Percentiles rank a stretch among this genome's conserved stretches.
Conservation (phyloP, 2,888 invertebrate species). For the Leistus spinibarbis region DNA sequence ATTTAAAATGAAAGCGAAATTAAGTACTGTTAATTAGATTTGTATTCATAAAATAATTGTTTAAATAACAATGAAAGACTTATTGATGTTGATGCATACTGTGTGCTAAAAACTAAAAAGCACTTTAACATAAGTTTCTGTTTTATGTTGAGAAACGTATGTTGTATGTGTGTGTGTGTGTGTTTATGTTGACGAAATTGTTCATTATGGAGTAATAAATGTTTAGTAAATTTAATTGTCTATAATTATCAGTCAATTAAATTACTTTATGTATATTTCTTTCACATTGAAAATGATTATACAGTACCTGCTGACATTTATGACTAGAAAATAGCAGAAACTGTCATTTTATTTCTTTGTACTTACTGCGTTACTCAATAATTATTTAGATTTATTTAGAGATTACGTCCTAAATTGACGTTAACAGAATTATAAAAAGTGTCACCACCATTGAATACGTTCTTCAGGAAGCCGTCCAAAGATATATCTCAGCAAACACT, state of each 20-base stretch:
- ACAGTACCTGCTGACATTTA: constrained; percentile 1
- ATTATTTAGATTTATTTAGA: neutral
- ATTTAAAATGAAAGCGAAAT: too few relatives aligned
- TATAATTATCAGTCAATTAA: constrained; percentile 6
- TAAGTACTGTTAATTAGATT: too few relatives aligned
- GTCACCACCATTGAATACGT: neutral
- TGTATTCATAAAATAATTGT: too few relatives aligned
- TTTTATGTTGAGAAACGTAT: neutral
- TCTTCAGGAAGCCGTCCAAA: too few relatives aligned
- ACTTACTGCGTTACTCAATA: neutral
- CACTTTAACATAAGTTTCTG: neutral
- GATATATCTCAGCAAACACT: neutral
- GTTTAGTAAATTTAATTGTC: neutral
- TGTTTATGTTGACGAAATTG: neutral
- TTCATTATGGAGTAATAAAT: neutral
- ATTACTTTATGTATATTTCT: neutral
- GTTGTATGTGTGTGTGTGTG: neutral
- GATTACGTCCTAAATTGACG: neutral
- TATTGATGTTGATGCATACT: too few relatives aligned
- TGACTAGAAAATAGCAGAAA: neutral
- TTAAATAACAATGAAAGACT: too few relatives aligned
- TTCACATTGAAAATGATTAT: constrained; percentile 1
- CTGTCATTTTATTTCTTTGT: neutral
- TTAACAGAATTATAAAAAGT: neutral
- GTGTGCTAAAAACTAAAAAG: too few relatives aligned